Conservation (phyloP, 1,140 invertebrate genomes). For the Meloidogyne exigua region DNA sequence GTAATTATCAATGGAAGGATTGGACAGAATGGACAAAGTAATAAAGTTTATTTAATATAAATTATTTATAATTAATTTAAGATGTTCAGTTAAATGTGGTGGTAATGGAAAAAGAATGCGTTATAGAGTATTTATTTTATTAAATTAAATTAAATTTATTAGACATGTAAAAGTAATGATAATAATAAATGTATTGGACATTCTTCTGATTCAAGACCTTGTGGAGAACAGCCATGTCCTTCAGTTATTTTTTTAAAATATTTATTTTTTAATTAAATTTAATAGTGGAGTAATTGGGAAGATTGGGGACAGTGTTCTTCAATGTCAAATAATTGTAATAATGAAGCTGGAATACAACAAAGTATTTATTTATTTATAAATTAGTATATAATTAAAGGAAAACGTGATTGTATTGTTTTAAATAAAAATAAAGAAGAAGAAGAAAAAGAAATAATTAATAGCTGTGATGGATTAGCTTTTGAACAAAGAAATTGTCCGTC, state of each 20-base stretch:
- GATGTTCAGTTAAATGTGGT: background rate
- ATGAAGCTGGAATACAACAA: background rate
- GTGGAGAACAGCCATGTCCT: constrained; percentile 15
- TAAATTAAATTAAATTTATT: background rate
- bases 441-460: constrained; percentile 3
- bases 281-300: constrained; percentile 10
- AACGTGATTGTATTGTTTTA: constrained; percentile 14
- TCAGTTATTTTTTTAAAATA: background rate
- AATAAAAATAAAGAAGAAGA: background rate
- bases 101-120: constrained; percentile 5
- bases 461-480: constrained; percentile 11
- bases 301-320: constrained; percentile 9
- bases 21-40: constrained; percentile 23
- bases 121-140: background rate
- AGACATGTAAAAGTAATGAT: constrained; percentile 9
- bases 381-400: background rate
- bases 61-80: background rate
- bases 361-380: background rate
- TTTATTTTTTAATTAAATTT: background rate
- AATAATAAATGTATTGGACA: constrained; percentile 13
- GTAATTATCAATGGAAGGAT: constrained; percentile 19
- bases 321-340: background rate
- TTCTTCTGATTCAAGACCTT: background rate
- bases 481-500: constrained; percentile 14
- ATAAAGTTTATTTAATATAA: background rate